Evolutionary conservation across 1,140 invertebrate species (phyloP).

Genomic region (Oryctes rhinoceros): DNA sequence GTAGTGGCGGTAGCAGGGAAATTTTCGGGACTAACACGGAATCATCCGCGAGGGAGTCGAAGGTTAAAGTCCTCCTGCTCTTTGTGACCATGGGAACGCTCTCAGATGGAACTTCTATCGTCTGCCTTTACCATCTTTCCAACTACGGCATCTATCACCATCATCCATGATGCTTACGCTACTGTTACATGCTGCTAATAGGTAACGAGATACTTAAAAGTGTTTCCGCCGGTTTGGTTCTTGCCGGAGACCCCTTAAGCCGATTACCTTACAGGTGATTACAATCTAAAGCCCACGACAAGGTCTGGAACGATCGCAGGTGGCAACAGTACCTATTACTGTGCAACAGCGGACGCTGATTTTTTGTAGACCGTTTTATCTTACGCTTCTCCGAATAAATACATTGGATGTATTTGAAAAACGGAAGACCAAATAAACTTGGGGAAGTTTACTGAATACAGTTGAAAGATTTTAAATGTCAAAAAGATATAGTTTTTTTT

Average conservation of each 20-base stretch:
- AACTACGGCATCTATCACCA: background rate
- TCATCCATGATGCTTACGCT: background rate
- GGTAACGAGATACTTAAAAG: background rate
- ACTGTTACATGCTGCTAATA: background rate
- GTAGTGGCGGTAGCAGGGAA: background rate
- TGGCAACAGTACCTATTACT: too few relatives aligned
- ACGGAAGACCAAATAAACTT: too few relatives aligned
- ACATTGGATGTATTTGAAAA: too few relatives aligned
- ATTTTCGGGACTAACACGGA: background rate
- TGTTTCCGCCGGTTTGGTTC: constrained; percentile 7
- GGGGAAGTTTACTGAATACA: too few relatives aligned
- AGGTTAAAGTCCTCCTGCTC: background rate
- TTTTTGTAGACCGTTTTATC: too few relatives aligned
- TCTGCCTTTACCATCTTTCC: background rate
- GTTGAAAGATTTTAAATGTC: too few relatives aligned
- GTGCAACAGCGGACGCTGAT: too few relatives aligned
- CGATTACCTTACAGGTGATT: constrained; percentile 14
- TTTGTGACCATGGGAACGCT: background rate
- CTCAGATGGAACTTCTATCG: background rate
- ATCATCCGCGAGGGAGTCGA: background rate
- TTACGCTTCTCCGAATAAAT: too few relatives aligned
- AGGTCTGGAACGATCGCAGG: too few relatives aligned
- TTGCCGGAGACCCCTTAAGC: background rate
- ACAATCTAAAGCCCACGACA: background rate
- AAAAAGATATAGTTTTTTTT: too few relatives aligned